Conservation (phyloP, 2,797 vertebrate genomes). For the Cephalopachus bancanus region DNA sequence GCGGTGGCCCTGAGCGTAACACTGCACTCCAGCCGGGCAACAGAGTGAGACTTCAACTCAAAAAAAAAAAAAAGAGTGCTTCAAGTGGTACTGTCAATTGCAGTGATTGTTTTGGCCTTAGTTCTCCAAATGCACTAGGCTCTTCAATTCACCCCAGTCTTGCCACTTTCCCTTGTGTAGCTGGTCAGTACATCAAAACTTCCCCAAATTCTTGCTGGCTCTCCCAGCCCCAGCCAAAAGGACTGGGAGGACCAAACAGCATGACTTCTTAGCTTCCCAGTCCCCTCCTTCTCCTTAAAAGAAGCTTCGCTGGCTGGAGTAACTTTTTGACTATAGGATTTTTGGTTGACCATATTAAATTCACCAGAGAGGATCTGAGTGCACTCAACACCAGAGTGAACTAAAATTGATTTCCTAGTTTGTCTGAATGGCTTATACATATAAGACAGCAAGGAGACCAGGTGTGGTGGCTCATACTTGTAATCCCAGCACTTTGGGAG, state of each 20-base stretch:
- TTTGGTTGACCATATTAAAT: background rate
- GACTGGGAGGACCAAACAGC: background rate
- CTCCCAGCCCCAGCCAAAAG: slow-evolving; percentile 21
- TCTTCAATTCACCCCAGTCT: background rate
- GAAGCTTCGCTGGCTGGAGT: background rate
- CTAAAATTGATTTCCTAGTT: slow-evolving; percentile 14
- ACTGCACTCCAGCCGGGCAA: background rate
- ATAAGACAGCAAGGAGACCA: background rate
- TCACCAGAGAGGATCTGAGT: background rate
- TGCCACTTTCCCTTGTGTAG: background rate
- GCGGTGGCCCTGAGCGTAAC: background rate
- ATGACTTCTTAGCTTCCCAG: background rate
- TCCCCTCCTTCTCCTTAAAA: background rate
- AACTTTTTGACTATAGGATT: background rate
- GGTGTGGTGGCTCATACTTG: too few species aligned
- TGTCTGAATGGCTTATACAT: background rate
- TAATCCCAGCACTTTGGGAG: too few species aligned
- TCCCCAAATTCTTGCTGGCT: background rate
- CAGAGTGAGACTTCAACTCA: background rate
- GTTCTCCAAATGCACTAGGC: background rate
- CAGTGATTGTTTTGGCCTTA: background rate
- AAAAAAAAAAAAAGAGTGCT: background rate
- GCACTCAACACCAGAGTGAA: background rate
- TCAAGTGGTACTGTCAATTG: background rate
- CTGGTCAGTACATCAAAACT: slow-evolving; percentile 12